Evolutionary conservation across 2,888 invertebrate genomes (phyloP), one percentile per base, ranked within the genome.

Genomic region (Athripsodes cinereus): DNA sequence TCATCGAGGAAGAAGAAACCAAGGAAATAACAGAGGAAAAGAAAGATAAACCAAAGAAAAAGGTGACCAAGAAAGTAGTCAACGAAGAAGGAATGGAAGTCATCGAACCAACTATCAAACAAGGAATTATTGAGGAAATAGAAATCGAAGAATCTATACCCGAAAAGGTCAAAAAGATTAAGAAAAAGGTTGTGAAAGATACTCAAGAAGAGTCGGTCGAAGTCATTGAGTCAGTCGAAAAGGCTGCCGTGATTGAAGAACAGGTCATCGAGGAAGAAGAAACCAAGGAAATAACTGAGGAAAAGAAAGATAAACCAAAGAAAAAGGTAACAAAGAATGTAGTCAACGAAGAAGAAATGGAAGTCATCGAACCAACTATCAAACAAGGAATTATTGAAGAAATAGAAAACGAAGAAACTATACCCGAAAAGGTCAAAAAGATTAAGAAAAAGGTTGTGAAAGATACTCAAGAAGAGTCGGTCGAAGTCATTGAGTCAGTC

Each of bases 141-240:
- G 20, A 19, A 48, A 22, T 50, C 31, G 56, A 52, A 16, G 35
- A 58, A 59, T 16, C 50, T 50, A 10, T 26, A 26, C 65, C 62
- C 54, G 69, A 64, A 59, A 71, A 71, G 1, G 64, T 34, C 20
- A 52, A 68, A 1, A 68, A 69, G 34, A 73, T 68, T 61, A 76
- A 22, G 1, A 44, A 11, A 21, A 59, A 21, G 48, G 46, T n/a
- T 31, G 53, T 49, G 22, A 48, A 55, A 49, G 50, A 22, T 48
- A 13, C n/a, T 5, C 6, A 44, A 13, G 18, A 44, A 13, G 44
- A 16, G 44, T 8, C 26, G 5, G 74, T 6, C 18, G 19, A 11
- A 18, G 19, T 18, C 6, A 19, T 48, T 6, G 26, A 26, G 26
- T 10, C 26, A 6, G 26, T 26, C 10, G 26, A 6, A 6, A 3